phyloP scores from a whole-genome alignment of 2,113 vertebrate genomes.

The Campylomormyrus tamandua region DNA sequence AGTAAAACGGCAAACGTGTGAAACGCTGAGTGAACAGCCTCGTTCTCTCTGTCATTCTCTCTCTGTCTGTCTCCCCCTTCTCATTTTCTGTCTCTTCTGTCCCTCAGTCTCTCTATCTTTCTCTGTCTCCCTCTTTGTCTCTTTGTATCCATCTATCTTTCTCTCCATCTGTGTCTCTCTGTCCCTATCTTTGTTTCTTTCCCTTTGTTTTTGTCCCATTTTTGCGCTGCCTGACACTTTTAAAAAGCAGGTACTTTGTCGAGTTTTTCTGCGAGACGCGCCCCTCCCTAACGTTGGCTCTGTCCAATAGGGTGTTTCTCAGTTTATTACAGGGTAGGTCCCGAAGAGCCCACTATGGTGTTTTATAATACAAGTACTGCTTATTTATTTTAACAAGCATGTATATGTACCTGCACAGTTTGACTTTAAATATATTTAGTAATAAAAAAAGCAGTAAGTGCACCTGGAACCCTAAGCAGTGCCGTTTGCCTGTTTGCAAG shows the following conservation, averaged over 20 bases:
- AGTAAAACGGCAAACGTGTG: conserved; percentile 43
- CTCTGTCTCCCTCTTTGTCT: conserved; percentile 29
- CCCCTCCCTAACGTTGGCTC: background rate
- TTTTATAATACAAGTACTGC: background rate
- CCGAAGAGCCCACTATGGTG: background rate
- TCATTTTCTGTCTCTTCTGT: background rate
- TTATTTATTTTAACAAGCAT: conserved; percentile 10
- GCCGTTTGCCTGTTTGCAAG: background rate
- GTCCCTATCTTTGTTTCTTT: conserved; percentile 38
- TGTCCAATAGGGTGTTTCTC: background rate
- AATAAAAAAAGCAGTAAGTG: background rate
- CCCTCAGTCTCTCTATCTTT: background rate
- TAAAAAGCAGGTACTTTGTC: background rate
- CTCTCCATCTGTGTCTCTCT: conserved; percentile 41
- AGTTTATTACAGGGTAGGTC: background rate
- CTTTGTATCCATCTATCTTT: conserved; percentile 20
- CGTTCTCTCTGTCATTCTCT: conserved; percentile 18
- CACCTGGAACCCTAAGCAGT: background rate
- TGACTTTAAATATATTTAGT: background rate
- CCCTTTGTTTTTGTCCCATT: conserved; percentile 36
- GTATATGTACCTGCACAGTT: background rate
- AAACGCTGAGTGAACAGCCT: conserved; percentile 40
- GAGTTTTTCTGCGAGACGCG: too few species aligned
- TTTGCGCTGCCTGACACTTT: background rate
- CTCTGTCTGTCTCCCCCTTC: background rate